Evolutionary conservation across 1,140 invertebrate genomes (phyloP).

Genomic region (Mycetomoellerius zeteki): DNA sequence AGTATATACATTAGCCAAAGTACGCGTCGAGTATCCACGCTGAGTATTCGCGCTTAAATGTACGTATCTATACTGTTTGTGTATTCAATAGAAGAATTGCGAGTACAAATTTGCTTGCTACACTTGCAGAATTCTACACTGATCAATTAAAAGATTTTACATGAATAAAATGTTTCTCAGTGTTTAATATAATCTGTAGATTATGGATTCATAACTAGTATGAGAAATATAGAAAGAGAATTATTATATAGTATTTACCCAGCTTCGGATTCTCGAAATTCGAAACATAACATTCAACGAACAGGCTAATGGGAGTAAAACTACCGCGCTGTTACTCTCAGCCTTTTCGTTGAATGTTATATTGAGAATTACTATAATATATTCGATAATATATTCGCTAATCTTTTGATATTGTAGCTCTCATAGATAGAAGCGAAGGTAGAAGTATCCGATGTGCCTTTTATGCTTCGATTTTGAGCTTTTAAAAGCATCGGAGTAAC

Average conservation of each 20-base stretch:
- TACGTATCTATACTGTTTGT: slow-evolving; percentile 61
- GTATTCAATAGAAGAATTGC: slow-evolving; percentile 74
- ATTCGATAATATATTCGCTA: not conserved
- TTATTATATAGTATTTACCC: too few species aligned
- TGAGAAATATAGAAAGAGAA: too few species aligned
- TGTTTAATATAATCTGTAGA: not conserved
- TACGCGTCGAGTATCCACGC: slow-evolving; percentile 35
- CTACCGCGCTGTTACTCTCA: too few species aligned
- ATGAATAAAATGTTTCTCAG: not conserved
- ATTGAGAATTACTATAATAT: not conserved
- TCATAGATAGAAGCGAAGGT: not conserved
- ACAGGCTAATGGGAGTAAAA: too few species aligned
- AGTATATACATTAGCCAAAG: not conserved
- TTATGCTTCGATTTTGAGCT: not conserved
- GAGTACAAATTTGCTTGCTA: slow-evolving; percentile 72
- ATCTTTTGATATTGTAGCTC: not conserved
- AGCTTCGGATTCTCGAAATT: too few species aligned
- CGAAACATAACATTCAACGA: too few species aligned
- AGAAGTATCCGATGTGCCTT: not conserved
- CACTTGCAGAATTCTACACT: not conserved
- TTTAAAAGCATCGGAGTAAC: not conserved
- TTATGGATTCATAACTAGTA: not conserved
- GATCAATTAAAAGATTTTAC: not conserved
- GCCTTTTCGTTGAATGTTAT: too few species aligned
- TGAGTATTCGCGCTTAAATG: slow-evolving; percentile 65